Evolutionary conservation across 2,888 invertebrate genomes (phyloP).

Genomic region (Liodrosophila aerea): DNA sequence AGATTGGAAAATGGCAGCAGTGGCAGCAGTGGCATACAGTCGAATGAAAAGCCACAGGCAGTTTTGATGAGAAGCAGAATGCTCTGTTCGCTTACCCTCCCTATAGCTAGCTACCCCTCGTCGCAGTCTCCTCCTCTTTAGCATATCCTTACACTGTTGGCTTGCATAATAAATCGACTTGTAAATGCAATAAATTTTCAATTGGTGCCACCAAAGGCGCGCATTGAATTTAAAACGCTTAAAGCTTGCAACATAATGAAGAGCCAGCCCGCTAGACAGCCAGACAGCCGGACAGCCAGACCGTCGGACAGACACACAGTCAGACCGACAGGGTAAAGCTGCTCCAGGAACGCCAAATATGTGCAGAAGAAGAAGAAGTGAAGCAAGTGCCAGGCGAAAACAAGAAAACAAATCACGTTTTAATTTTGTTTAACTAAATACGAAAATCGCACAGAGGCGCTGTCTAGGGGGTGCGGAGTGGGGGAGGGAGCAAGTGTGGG

Average conservation of each 20-base stretch:
- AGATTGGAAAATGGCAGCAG: slow-evolving; percentile 67
- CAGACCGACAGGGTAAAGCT: not conserved
- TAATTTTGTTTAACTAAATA: slow-evolving; percentile 81
- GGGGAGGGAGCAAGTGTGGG: not conserved
- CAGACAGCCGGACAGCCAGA: slow-evolving; percentile 22
- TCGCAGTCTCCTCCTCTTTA: not conserved
- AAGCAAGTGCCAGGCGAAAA: slow-evolving; percentile 66
- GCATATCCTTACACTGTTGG: slow-evolving; percentile 26
- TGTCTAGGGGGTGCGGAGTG: not conserved
- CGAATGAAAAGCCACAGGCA: slow-evolving; percentile 50
- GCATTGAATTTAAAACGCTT: slow-evolving; percentile 68
- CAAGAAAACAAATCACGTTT: slow-evolving; percentile 81
- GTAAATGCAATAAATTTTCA: slow-evolving; percentile 74
- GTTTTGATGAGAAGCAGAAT: slow-evolving; percentile 60
- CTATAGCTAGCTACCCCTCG: not conserved
- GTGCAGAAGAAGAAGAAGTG: slow-evolving; percentile 28
- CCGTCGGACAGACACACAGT: too few species aligned
- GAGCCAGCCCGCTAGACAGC: slow-evolving; percentile 40
- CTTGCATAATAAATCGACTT: slow-evolving; percentile 75
- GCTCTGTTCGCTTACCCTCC: not conserved
- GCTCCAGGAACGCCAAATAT: slow-evolving; percentile 29
- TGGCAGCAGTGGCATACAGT: slow-evolving; percentile 16
- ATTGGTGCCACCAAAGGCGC: slow-evolving; percentile 64
- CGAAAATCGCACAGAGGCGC: slow-evolving; percentile 70
- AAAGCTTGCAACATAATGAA: slow-evolving; percentile 65